Evolutionary conservation across 2,113 vertebrate genomes (phyloP), one percentile per base, ranked within the genome.

Genomic region (Strix uralensis): DNA sequence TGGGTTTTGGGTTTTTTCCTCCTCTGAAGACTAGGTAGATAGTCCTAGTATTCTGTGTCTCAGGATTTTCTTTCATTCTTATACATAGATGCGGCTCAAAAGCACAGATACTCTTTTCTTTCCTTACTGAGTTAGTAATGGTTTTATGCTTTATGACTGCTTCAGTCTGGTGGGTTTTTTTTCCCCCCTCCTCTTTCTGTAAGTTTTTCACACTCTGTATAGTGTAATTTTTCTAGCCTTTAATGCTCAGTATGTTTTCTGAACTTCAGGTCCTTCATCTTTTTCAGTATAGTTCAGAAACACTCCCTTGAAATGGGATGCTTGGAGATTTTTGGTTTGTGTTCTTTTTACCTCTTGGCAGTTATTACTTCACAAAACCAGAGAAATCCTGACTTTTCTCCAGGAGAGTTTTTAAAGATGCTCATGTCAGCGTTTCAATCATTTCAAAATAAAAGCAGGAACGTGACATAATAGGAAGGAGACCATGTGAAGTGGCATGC

Each of bases 331-430:
- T 94, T 87, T 59, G 36, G 40, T 69, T 77, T 87, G 49, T 86
- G 47, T 78, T 84, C 58, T 78, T 83, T 82, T 92, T 91, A 79
- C 78, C 44, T 91, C 46, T 79, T 88, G 54, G 20, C 32, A 69
- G 29, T 91, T 86, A 63, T 5, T 74, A 44, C 66, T 55, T 85
- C 52, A 77, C 71, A 88, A 94, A 91, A 40, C 34, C 65, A 54
- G 69, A 81, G 92, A 70, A 88, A 78, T 77, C 32, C 78, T 90
- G 57, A 89, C 69, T 88, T 93, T 13, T 95, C 57, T 91, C 63
- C 62, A 46, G 89, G 67, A 86, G 88, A 69, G 58, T 90, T 93
- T 87, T 94, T 94, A 78, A 95, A 92, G 81, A 88, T 90, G 49
- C 44, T 92, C 59, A 2, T 63, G 81, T 78, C 66, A 81, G 73